Percentiles rank a stretch among this genome's conserved stretches.
phyloP scores from a whole-genome alignment of 2,888 invertebrate genomes.

The Rotaria magnacalcarata region DNA sequence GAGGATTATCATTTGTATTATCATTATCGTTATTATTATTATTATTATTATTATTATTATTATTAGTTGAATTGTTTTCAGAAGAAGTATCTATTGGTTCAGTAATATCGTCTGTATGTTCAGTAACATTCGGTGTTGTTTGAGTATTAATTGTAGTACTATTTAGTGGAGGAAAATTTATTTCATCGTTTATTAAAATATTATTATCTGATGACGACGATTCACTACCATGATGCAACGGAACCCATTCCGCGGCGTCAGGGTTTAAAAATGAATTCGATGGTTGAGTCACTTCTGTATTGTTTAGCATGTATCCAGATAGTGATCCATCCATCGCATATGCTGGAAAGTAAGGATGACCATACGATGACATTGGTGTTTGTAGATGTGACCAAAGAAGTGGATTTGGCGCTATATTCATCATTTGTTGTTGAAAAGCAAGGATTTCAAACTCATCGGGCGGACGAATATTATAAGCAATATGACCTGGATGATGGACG shows the following conservation, averaged over 20 bases:
- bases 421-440: background rate
- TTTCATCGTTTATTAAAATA: background rate
- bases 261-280: slow-evolving; percentile 12
- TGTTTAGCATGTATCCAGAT: background rate
- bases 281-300: background rate
- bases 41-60: background rate
- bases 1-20: background rate
- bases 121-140: background rate
- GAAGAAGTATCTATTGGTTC: background rate
- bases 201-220: background rate
- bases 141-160: background rate
- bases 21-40: background rate
- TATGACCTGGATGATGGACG: background rate
- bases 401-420: background rate
- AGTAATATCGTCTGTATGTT: background rate
- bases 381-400: background rate
- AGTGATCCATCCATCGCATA: background rate
- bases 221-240: background rate
- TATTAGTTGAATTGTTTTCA: background rate
- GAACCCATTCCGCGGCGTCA: slow-evolving; percentile 21
- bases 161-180: background rate
- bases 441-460: background rate
- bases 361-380: background rate
- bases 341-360: background rate
- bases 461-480: slow-evolving; percentile 22